Percentiles rank a stretch among this genome's conserved stretches.
Evolutionary conservation across 2,888 invertebrate species (phyloP).

Genomic region (Eulithis prunata): DNA sequence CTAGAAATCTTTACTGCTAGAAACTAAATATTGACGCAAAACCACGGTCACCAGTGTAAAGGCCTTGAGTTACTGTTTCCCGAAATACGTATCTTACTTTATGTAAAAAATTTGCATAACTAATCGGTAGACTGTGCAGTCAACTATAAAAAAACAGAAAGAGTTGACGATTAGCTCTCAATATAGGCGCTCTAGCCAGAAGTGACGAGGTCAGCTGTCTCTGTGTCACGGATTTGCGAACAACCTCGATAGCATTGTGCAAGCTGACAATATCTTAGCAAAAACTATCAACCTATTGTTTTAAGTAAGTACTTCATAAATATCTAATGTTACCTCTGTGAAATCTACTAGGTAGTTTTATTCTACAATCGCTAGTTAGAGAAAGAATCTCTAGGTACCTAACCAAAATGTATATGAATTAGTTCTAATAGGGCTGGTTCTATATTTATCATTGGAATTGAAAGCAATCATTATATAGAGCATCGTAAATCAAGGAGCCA

Average conservation of each 20-base stretch:
- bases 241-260: constrained; percentile 31
- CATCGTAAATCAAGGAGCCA: constrained; percentile 11
- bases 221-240: constrained; percentile 39
- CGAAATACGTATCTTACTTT: too few species aligned
- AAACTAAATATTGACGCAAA: too few species aligned
- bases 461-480: constrained; percentile 21
- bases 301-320: background rate
- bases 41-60: too few species aligned
- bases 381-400: too few species aligned
- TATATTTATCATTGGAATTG: constrained; percentile 20
- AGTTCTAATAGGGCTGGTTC: constrained; percentile 9
- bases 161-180: constrained; percentile 32
- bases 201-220: constrained; percentile 41
- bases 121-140: constrained; percentile 3
- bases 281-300: constrained; percentile 2
- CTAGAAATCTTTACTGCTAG: too few species aligned
- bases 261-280: constrained; percentile 2
- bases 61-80: too few species aligned
- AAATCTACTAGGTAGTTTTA: too few species aligned
- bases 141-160: constrained; percentile 28
- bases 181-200: constrained; percentile 20
- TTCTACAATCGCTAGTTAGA: too few species aligned
- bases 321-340: too few species aligned
- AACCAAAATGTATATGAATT: too few species aligned
- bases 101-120: background rate